These are phyloP conservation scores for Sylvia borin DNA, from an alignment of 2,797 vertebrate species.

Conservation along the genomic window DNA sequence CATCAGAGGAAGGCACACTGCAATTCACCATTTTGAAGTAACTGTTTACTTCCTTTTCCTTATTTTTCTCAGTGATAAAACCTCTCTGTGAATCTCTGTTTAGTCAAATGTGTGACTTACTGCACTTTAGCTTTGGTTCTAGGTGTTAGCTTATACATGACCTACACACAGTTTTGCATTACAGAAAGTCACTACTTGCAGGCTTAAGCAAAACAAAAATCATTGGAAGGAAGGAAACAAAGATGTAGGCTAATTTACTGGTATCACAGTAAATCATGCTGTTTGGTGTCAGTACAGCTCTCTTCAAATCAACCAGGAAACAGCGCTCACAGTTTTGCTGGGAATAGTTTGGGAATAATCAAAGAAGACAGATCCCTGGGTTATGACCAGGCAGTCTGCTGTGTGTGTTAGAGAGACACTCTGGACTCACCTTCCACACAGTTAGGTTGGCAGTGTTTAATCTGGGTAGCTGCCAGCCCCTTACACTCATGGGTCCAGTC, in stretches of 20 bases:
- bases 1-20: not conserved
- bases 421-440: not conserved
- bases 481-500: not conserved
- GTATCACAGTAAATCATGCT: not conserved
- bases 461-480: not conserved
- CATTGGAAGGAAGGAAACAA: not conserved
- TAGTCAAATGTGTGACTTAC: not conserved
- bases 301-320: not conserved
- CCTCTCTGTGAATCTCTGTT: not conserved
- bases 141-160: not conserved
- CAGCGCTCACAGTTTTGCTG: fast-evolving
- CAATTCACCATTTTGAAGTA: not conserved
- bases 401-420: too few relatives aligned
- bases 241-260: not conserved
- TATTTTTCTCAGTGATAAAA: not conserved
- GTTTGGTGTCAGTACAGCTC: not conserved
- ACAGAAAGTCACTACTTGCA: not conserved
- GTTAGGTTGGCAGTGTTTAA: not conserved
- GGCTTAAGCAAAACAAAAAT: not conserved
- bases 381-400: not conserved
- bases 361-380: not conserved
- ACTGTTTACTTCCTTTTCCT: not conserved
- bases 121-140: not conserved
- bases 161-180: not conserved
- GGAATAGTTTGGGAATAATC: not conserved